Evolutionary conservation across 2,888 invertebrate species (phyloP).

Genomic region (Callyntrura sp.): DNA sequence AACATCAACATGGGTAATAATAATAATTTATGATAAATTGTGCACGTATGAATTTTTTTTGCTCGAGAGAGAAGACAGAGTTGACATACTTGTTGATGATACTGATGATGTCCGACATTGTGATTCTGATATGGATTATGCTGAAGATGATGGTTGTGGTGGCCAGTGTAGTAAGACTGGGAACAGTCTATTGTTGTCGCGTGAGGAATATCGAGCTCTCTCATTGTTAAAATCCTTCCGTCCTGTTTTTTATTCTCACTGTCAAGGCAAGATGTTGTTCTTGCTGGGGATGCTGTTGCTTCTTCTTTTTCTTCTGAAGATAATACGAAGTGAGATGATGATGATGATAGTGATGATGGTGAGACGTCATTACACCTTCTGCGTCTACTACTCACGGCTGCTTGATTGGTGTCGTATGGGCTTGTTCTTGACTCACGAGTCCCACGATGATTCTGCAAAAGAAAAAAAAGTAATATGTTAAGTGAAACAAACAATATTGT

Average conservation of each 20-base stretch:
- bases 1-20: background rate
- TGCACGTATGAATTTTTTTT: background rate
- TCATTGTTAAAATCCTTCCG: constrained; percentile 67
- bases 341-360: constrained; percentile 53
- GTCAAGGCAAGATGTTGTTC: constrained; percentile 70
- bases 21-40: constrained; percentile 7
- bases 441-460: constrained; percentile 78
- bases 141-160: constrained; percentile 48
- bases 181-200: constrained; percentile 69
- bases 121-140: constrained; percentile 72
- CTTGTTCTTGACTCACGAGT: constrained; percentile 77
- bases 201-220: constrained; percentile 78
- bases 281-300: constrained; percentile 35
- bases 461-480: constrained; percentile 48
- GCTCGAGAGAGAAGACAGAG: constrained; percentile 10
- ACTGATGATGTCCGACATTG: constrained; percentile 72
- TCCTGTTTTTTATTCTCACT: constrained; percentile 64
- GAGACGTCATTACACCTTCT: constrained; percentile 76
- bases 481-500: constrained; percentile 43
- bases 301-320: constrained; percentile 67
- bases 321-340: constrained; percentile 56
- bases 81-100: constrained; percentile 79
- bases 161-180: constrained; percentile 69
- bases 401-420: constrained; percentile 78
- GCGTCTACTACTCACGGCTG: constrained; percentile 69